Conservation (phyloP, 2,888 invertebrate genomes). For the Lagria hirta region DNA sequence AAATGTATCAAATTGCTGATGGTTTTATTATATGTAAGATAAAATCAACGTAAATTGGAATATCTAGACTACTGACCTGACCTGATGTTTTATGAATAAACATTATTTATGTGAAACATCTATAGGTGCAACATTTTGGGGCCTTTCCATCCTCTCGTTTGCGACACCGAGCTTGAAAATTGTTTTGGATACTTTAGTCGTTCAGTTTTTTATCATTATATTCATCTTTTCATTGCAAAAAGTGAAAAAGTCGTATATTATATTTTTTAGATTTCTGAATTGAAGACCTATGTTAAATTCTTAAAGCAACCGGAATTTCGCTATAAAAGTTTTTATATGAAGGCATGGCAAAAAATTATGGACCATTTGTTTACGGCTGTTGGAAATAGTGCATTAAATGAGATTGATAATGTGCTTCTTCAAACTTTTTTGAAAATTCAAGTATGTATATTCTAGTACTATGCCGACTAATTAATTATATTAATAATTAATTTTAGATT, state of each 20-base stretch:
- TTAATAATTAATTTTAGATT: conserved; percentile 34
- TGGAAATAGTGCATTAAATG: conserved; percentile 14
- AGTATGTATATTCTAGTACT: conserved; percentile 31
- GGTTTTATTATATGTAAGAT: conserved; percentile 8
- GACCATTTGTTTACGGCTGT: conserved; percentile 36
- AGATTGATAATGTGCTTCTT: conserved; percentile 31
- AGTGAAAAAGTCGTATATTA: too few relatives aligned
- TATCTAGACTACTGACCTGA: too few relatives aligned
- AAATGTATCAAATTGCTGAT: not conserved
- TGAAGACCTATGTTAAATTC: conserved; percentile 41
- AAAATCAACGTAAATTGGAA: too few relatives aligned
- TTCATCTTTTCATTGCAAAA: too few relatives aligned
- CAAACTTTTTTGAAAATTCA: conserved; percentile 41
- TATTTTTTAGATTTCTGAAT: conserved; percentile 41
- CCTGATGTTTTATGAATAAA: too few relatives aligned
- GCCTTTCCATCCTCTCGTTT: too few relatives aligned
- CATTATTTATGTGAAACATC: too few relatives aligned
- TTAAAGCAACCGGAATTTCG: conserved; percentile 35
- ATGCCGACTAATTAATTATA: conserved; percentile 1
- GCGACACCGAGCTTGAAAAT: too few relatives aligned
- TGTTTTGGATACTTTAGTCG: too few relatives aligned
- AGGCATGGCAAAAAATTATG: conserved; percentile 45
- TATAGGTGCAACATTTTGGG: too few relatives aligned
- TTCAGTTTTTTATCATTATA: too few relatives aligned
- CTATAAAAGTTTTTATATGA: conserved; percentile 40